Percentiles rank a stretch among this genome's conserved stretches.
phyloP scores from a whole-genome alignment of 2,113 vertebrate species.

The Brevimyrus niger region DNA sequence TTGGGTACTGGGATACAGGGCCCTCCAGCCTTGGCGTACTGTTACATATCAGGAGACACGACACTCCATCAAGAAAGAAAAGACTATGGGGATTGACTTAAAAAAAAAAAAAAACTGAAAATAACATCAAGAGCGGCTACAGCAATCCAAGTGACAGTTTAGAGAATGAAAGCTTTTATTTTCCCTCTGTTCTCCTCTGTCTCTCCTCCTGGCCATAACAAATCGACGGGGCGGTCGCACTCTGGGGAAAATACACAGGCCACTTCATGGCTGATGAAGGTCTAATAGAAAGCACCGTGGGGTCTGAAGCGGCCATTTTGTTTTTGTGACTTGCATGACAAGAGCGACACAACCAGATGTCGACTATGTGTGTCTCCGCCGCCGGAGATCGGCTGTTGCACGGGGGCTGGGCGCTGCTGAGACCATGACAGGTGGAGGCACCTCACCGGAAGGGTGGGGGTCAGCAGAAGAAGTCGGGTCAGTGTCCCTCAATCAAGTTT shows the following conservation, averaged over 20 bases:
- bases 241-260: constrained; percentile 9
- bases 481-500: not conserved
- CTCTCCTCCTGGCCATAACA: constrained; percentile 17
- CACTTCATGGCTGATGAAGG: constrained; percentile 11
- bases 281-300: constrained; percentile 16
- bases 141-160: constrained; percentile 15
- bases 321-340: constrained; percentile 8
- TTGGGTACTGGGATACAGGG: not conserved
- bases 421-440: not conserved
- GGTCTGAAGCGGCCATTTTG: constrained; percentile 10
- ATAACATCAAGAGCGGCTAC: constrained; percentile 4
- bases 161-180: constrained; percentile 20
- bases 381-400: not conserved
- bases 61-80: constrained; percentile 10
- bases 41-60: not conserved
- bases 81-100: not conserved
- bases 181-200: not conserved
- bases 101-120: not conserved
- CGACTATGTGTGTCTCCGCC: not conserved
- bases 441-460: not conserved
- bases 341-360: not conserved
- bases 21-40: not conserved
- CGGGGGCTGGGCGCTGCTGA: not conserved
- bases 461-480: not conserved
- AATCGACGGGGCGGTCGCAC: constrained; percentile 3